Evolutionary conservation across 35 echinoderm and acorn worm species (phyloP).

Genomic region (Apostichopus parvimensis): DNA sequence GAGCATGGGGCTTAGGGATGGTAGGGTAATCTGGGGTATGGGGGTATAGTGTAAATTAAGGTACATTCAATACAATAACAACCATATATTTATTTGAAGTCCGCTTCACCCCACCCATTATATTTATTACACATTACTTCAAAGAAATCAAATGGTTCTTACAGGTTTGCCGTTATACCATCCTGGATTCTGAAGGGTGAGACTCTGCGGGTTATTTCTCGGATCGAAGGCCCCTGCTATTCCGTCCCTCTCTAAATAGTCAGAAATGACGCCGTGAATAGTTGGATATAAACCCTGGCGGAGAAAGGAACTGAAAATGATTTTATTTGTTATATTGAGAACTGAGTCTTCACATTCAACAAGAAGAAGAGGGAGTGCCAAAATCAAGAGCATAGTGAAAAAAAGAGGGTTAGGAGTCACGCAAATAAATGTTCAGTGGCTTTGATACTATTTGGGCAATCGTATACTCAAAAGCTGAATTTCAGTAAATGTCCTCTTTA

Average conservation of each 20-base stretch:
- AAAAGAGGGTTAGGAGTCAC: too few relatives aligned
- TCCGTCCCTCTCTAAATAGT: slow-evolving; percentile 12
- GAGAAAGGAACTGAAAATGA: neutral
- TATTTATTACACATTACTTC: too few relatives aligned
- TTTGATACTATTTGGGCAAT: too few relatives aligned
- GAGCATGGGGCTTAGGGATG: too few relatives aligned
- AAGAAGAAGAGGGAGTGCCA: too few relatives aligned
- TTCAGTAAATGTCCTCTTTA: too few relatives aligned
- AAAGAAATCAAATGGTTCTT: neutral
- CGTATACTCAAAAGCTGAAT: too few relatives aligned
- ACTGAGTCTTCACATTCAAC: too few relatives aligned
- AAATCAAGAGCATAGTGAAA: too few relatives aligned
- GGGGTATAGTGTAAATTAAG: neutral
- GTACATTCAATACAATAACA: neutral
- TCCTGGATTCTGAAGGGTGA: neutral
- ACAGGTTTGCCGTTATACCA: slow-evolving; percentile 55
- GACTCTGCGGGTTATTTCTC: neutral
- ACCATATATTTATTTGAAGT: neutral
- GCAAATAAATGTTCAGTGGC: too few relatives aligned
- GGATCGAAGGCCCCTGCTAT: slow-evolving; percentile 29
- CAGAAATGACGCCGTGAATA: slow-evolving; percentile 34
- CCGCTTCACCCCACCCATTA: too few relatives aligned
- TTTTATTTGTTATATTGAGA: too few relatives aligned
- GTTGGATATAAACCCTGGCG: slow-evolving; percentile 42
- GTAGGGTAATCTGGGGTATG: neutral